These are phyloP conservation scores for Erannis defoliaria DNA, from an alignment of 2,888 invertebrate species.

Conservation along the genomic window DNA sequence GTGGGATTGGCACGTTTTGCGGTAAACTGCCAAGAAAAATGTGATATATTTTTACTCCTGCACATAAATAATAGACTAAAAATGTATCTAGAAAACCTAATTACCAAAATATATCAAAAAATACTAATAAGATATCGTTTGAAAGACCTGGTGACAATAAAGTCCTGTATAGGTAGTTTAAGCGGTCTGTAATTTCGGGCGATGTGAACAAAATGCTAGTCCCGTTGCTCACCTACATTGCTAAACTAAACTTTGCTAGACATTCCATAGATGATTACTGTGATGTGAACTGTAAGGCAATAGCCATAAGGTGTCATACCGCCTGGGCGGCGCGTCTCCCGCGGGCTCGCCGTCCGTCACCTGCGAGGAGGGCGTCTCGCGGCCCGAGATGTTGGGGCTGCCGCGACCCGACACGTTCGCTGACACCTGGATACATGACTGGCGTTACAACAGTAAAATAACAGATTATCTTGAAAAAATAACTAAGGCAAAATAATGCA, in stretches of 20 bases:
- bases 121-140: too few species aligned
- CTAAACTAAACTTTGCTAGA: too few species aligned
- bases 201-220: too few species aligned
- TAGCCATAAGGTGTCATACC: conserved; percentile 53
- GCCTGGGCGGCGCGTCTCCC: conserved; percentile 76
- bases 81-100: too few species aligned
- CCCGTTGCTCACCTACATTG: too few species aligned
- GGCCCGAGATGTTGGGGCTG: conserved; percentile 97
- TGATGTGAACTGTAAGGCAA: neutral
- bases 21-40: conserved; percentile 57
- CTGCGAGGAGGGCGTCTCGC: conserved; percentile 98
- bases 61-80: too few species aligned
- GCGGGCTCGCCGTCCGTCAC: conserved; percentile 92
- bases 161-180: too few species aligned
- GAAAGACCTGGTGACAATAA: too few species aligned
- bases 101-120: too few species aligned
- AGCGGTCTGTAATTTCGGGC: too few species aligned
- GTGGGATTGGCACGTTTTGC: conserved; percentile 71
- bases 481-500: too few species aligned
- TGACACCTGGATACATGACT: conserved; percentile 83
- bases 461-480: neutral
- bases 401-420: conserved; percentile 97
- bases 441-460: neutral
- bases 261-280: too few species aligned
- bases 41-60: neutral